Evolutionary conservation across 2,797 vertebrate species (phyloP), one percentile per base, ranked within the genome.

Genomic region (Bradypodion pumilum): DNA sequence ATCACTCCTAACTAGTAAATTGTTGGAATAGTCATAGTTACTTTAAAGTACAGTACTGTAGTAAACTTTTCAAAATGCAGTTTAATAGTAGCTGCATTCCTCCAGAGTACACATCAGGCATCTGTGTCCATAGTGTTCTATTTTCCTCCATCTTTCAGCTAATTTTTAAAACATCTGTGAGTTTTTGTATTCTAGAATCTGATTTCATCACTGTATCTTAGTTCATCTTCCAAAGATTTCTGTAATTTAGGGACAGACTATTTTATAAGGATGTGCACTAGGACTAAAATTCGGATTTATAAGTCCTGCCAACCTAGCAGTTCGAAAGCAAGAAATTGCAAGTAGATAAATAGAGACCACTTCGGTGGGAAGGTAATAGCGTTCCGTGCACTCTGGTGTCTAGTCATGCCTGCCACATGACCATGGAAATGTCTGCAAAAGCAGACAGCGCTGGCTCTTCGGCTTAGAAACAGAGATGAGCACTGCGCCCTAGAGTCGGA

Each of bases 1-100:
- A 82, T 78, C 32, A 84, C 32, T 82, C 83, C 37, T 72, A 69
- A 42, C 37, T 62, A 76, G 0, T 84, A 89, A 85, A 35, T 81
- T 65, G 78, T 37, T 86, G 81, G 81, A 89, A 82, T 0, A 0
- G 27, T 44, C 25, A 65, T 0, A 0, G 6, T 2, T 81, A 82
- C 81, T 76, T 21, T 65, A 78, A 1, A 83, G 44, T n/a, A n/a
- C n/a, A n/a, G n/a, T n/a, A n/a, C n/a, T n/a, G n/a, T 74, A 86
- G 89, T 19, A 0, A 66, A 80, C 21, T 16, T 35, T 78, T 90
- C 78, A 82, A 83, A 81, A 0, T 1, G 23, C 52, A 10, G 37
- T 7, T 2, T 60, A 83, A 52, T 3, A 62, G 10, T 80, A n/a
- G 78, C 15, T 60, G 60, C 75, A 78, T 88, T 79, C 42, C 25